phyloP scores from a whole-genome alignment of 2,113 vertebrate genomes.

The Festucalex cinctus region DNA sequence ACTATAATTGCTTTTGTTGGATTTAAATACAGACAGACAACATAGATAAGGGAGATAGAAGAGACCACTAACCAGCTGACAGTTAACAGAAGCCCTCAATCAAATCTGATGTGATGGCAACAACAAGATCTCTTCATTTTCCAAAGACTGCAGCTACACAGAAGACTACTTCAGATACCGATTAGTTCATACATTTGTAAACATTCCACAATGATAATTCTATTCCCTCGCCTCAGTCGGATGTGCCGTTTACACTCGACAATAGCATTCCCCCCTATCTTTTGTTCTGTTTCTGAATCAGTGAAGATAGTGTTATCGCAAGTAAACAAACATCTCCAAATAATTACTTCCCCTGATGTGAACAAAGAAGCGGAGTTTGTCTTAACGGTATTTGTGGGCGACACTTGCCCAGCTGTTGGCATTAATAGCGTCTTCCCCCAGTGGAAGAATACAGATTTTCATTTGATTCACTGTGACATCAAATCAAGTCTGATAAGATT shows the following conservation, averaged over 20 bases:
- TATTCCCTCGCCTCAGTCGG: background rate
- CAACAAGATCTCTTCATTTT: background rate
- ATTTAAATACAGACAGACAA: too few species aligned
- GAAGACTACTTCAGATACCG: background rate
- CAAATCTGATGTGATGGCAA: too few species aligned
- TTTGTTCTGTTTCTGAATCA: background rate
- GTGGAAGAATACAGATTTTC: constrained; percentile 52
- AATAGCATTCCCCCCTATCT: background rate
- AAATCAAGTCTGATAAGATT: constrained; percentile 61
- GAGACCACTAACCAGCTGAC: too few species aligned
- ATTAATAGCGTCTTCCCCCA: constrained; percentile 49
- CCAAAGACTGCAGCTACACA: background rate
- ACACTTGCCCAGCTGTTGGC: constrained; percentile 48
- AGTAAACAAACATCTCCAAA: constrained; percentile 7
- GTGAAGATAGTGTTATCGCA: constrained; percentile 19
- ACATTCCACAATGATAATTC: background rate
- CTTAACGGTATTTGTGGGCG: constrained; percentile 21
- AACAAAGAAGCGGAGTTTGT: constrained; percentile 26
- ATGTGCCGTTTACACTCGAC: background rate
- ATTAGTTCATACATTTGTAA: background rate
- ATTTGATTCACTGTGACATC: constrained; percentile 61
- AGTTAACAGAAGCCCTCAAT: too few species aligned
- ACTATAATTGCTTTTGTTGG: too few species aligned
- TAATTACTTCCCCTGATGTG: constrained; percentile 25
- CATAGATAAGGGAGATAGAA: too few species aligned